Evolutionary conservation across 2,113 vertebrate genomes (phyloP), one percentile per base, ranked within the genome.

Genomic region (Xiphophorus hellerii): DNA sequence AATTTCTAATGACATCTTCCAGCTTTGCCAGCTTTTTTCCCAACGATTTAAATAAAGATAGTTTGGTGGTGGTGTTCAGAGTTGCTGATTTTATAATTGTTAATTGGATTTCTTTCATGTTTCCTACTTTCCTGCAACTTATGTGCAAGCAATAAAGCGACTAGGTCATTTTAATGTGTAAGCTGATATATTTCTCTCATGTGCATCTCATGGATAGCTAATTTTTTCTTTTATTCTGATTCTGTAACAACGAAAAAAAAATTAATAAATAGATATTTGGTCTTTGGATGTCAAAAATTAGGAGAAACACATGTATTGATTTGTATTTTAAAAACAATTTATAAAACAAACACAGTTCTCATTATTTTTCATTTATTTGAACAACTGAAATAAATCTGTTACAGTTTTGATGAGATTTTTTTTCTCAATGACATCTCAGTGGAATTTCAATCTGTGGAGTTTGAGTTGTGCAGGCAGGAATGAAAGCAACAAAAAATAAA

Each of bases 291-390:
- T 48, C 44, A 20, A 48, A 65, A 65, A 22, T 33, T 15, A 65
- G 20, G 22, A 44, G 3, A 29, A 30, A 62, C 15, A 27, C 27
- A 2, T 20, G 5, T 31, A 31, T 60, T 66, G 62, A 63, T 58
- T 6, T 25, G 22, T 58, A 58, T n/a, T 58, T 58, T 17, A 9
- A n/a, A 58, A 20, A 25, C 20, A 22, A 20, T 54, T 22, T 25
- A 25, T 7, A 25, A 22, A n/a, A n/a, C 22, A 58, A 22, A 58
- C 2, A 9, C 25, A 58, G 17, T 58, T n/a, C 48, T 22, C 48
- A n/a, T 58, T 10, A 58, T 33, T 71, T 12, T 3, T n/a, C 22
- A 33, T 78, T 87, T 88, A 88, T 89, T 87, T 44, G 8, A 80
- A 64, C 42, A 73, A 76, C n/a, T 31, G 48, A 77, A 89, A 87